Evolutionary conservation across 1,140 invertebrate species (phyloP).

Genomic region (Hirudo medicinalis): DNA sequence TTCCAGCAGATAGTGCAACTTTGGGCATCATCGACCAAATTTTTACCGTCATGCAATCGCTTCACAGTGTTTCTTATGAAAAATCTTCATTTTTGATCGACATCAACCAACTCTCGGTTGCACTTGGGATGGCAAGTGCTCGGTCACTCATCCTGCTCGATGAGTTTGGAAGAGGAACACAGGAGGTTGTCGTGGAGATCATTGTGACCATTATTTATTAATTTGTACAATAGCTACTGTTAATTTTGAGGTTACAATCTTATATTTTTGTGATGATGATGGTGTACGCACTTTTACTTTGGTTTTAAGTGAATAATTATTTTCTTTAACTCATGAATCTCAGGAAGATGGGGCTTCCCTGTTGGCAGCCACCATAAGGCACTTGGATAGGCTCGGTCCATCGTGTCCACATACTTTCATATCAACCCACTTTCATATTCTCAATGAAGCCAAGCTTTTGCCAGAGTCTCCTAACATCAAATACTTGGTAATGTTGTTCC

Average conservation of each 20-base stretch:
- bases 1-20: conserved; percentile 61
- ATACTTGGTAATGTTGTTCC: conserved; percentile 30
- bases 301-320: not conserved
- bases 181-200: conserved; percentile 42
- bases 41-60: conserved; percentile 56
- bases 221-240: too few relatives aligned
- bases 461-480: conserved; percentile 28
- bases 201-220: too few relatives aligned
- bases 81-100: conserved; percentile 75
- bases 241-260: too few relatives aligned
- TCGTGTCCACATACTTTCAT: conserved; percentile 60
- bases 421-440: conserved; percentile 60
- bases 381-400: conserved; percentile 47
- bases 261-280: too few relatives aligned
- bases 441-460: conserved; percentile 45
- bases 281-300: too few relatives aligned
- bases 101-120: conserved; percentile 61
- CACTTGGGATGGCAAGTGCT: conserved; percentile 50
- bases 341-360: conserved; percentile 57
- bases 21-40: conserved; percentile 60
- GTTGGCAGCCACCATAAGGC: conserved; percentile 51
- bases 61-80: conserved; percentile 59
- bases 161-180: conserved; percentile 80
- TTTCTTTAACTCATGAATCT: not conserved
- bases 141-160: conserved; percentile 68